Conservation (phyloP, 2,888 invertebrate species). For the Trachelus stipa region DNA sequence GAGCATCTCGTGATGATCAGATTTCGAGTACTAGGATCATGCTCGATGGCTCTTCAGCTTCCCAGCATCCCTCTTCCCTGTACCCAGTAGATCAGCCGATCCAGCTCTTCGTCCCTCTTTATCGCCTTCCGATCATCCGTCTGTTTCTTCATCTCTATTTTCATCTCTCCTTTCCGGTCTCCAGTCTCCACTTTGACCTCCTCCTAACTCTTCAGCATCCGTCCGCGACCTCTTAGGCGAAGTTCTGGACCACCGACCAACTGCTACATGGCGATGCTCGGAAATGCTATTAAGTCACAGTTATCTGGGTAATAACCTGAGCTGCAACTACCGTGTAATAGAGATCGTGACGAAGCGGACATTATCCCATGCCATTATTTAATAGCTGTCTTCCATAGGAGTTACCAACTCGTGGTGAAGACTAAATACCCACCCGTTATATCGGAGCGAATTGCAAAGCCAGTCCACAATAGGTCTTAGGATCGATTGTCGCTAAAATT, state of each 20-base stretch:
- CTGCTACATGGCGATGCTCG: neutral
- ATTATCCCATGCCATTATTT: slow-evolving; percentile 32
- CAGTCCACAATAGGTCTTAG: neutral
- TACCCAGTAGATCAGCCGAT: neutral
- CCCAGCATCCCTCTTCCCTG: neutral
- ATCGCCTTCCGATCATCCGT: neutral
- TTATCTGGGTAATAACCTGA: slow-evolving; percentile 40
- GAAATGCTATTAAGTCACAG: slow-evolving; percentile 38
- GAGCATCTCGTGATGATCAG: neutral
- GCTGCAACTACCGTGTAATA: slow-evolving; percentile 23
- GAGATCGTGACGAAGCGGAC: slow-evolving; percentile 32
- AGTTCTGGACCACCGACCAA: slow-evolving; percentile 20
- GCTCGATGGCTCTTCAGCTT: neutral
- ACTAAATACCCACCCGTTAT: neutral
- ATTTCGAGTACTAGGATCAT: neutral
- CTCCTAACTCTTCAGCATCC: neutral
- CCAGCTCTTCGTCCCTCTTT: neutral
- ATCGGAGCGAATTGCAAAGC: neutral
- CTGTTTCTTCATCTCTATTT: slow-evolving; percentile 14
- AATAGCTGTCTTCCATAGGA: slow-evolving; percentile 31
- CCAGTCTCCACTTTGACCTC: slow-evolving; percentile 9
- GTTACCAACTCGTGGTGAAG: slow-evolving; percentile 23
- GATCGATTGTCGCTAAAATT: neutral
- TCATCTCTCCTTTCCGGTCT: slow-evolving; percentile 18
- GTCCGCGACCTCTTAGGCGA: slow-evolving; percentile 23